Conservation (phyloP, 2,113 vertebrate species). For the Hemiscyllium ocellatum region DNA sequence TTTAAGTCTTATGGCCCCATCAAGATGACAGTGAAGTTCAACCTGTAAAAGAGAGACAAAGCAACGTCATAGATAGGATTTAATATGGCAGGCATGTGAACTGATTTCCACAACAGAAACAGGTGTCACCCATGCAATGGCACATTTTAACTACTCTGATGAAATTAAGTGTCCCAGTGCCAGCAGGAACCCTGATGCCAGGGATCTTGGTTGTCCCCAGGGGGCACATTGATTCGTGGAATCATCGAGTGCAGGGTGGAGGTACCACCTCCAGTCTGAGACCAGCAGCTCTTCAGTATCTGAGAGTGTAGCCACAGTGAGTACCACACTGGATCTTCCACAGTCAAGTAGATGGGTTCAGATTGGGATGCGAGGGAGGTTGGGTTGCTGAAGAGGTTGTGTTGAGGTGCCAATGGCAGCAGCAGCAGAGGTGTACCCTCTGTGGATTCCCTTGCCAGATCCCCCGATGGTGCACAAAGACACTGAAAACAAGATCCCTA, state of each 20-base stretch:
- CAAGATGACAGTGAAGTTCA: conserved; percentile 35
- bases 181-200: too few species aligned
- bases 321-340: neutral
- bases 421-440: neutral
- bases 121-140: neutral
- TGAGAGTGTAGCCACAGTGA: neutral
- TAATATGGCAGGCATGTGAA: neutral
- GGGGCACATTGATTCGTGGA: neutral
- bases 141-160: neutral
- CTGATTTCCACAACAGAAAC: neutral
- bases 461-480: too few species aligned
- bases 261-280: too few species aligned
- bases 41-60: conserved; percentile 10
- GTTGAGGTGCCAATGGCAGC: neutral
- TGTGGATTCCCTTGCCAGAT: too few species aligned
- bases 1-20: conserved; percentile 34
- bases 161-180: neutral
- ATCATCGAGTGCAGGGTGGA: neutral
- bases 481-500: neutral
- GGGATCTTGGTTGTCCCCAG: neutral
- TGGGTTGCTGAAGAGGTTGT: too few species aligned
- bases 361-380: too few species aligned
- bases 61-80: neutral
- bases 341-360: neutral
- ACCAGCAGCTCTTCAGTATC: too few species aligned